Base-by-base conservation (phyloP, 2,797 vertebrate genomes). In the Moxostoma hubbsi region DNA sequence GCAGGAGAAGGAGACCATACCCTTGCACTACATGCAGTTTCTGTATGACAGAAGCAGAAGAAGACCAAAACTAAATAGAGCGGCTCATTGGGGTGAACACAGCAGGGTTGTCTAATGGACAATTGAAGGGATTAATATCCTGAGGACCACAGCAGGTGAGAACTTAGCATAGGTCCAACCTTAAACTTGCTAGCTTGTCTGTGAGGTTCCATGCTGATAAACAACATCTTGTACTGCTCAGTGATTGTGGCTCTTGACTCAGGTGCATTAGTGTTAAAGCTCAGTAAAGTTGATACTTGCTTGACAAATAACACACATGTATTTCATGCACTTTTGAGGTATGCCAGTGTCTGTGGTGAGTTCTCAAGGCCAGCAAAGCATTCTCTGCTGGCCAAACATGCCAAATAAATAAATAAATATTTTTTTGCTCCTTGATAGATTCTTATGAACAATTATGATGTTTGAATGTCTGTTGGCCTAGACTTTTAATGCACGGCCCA, bases 81-180 rank as follows among this genome's bases (percentile, higher is more conserved):
- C 7, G 15, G 68, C 59, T n/a, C 61, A 47, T 16, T 45, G 63
- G 71, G 55, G 55, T 61, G 71, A 55, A 67, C 63, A 58, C 74
- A 47, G 79, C 64, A 54, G 74, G 36, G 24, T 55, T 62, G 18
- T 67, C 75, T 82, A 66, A 82, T 62, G 51, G 63, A 54, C 58
- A 49, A 78, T 62, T 68, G 69, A 49, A 53, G 51, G 58, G 54
- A 62, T 71, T 76, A 71, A 66, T 73, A 54, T 77, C 69, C 65
- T 16, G 62, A 77, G 63, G 62, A 68, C 58, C 53, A 45, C 80
- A 73, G 77, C 59, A 58, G 69, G 81, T 62, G 69, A 73, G 54
- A 68, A 36, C 73, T 82, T 69, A 78, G 73, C 69, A 66, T 46
- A 67, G 62, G 49, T 68, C 36, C 47, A 47, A 78, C 70, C 55